phyloP scores from a whole-genome alignment of 1,140 invertebrate species.

The Diabrotica virgifera region DNA sequence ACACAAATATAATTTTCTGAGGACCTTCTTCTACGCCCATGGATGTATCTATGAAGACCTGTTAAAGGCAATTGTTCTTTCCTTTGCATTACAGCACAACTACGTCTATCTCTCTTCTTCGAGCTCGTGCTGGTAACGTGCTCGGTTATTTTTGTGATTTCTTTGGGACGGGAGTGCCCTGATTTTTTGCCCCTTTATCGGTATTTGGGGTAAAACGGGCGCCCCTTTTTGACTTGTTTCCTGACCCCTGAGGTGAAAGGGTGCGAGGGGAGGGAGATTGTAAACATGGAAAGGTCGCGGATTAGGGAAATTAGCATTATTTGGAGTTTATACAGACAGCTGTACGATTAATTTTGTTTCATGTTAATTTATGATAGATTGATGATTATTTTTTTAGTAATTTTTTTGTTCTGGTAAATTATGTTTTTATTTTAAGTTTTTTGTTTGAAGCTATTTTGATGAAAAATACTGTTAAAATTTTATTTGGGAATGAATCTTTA shows the following conservation, averaged over 20 bases:
- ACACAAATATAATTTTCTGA: neutral
- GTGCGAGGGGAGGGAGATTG: no score
- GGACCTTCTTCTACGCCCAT: constrained; percentile 9
- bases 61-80: constrained; percentile 19
- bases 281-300: no score
- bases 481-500: no score
- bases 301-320: no score
- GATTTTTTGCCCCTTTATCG: neutral
- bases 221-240: constrained; percentile 13
- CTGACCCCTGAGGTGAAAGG: neutral
- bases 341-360: no score
- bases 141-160: constrained; percentile 21
- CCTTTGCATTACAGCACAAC: constrained; percentile 8
- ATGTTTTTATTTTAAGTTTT: no score
- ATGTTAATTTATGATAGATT: no score
- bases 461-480: no score
- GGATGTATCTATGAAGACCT: constrained; percentile 18
- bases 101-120: constrained; percentile 15
- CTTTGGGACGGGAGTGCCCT: neutral
- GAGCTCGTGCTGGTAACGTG: constrained; percentile 31
- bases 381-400: no score
- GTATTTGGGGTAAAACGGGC: neutral
- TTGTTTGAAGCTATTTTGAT: no score
- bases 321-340: no score
- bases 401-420: no score